A percentile compares a stretch with the other conserved stretches of the same genome.
Evolutionary conservation across 2,113 vertebrate genomes (phyloP).

Genomic region (Cinclus mexicanus): DNA sequence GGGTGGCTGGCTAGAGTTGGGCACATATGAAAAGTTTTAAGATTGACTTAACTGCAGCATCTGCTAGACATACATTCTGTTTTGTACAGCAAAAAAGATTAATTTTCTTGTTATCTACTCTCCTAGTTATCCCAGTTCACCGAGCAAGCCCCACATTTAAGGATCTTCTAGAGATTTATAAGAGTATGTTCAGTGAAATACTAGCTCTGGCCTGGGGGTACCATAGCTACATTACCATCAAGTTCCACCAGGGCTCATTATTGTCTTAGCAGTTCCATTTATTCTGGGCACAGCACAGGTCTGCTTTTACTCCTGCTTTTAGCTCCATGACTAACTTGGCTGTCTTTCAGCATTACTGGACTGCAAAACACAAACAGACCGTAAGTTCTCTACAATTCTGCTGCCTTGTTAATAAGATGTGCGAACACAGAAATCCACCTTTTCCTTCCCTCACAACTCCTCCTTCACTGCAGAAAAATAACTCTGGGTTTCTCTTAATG

Average conservation of each 20-base stretch:
- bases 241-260: background rate
- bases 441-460: background rate
- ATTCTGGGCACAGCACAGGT: background rate
- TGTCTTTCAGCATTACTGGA: background rate
- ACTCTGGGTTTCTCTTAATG: background rate
- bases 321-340: background rate
- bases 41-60: background rate
- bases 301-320: background rate
- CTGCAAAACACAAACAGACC: background rate
- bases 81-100: background rate
- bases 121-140: background rate
- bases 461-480: background rate
- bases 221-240: background rate
- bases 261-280: background rate
- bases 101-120: background rate
- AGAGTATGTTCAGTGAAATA: background rate
- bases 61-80: background rate
- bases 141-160: background rate
- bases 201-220: background rate
- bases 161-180: background rate
- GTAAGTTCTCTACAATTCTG: background rate
- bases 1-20: background rate
- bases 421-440: background rate
- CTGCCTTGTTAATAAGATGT: background rate
- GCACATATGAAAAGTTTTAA: background rate